These are phyloP conservation scores for Salmo trutta DNA, from an alignment of 2,797 vertebrate species.

Conservation along the genomic window DNA sequence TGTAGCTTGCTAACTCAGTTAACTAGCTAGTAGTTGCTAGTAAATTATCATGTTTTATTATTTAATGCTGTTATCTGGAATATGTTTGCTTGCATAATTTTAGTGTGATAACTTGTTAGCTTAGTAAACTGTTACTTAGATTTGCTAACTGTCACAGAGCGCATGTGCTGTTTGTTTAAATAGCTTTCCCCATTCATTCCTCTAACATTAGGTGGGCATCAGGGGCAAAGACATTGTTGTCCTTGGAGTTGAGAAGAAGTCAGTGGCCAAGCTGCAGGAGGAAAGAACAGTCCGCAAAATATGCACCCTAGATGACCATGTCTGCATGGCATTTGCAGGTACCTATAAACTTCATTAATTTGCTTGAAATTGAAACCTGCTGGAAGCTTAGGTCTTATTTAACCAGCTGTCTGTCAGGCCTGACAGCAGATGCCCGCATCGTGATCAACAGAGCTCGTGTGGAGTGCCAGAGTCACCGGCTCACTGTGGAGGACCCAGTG, in stretches of 20 bases:
- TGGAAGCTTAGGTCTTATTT: conserved; percentile 10
- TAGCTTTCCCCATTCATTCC: neutral
- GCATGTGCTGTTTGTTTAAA: no score
- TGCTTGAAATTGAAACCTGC: neutral
- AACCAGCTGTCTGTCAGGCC: conserved; percentile 57
- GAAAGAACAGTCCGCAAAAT: conserved; percentile 85
- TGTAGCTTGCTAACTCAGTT: no score
- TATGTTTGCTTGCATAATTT: no score
- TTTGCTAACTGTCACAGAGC: no score
- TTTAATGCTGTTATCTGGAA: no score
- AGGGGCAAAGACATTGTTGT: conserved; percentile 84
- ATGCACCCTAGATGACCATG: conserved; percentile 81
- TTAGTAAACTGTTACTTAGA: neutral
- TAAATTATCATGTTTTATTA: no score
- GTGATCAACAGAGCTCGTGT: conserved; percentile 88
- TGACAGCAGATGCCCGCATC: conserved; percentile 88
- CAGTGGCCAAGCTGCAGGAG: conserved; percentile 82
- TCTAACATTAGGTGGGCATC: conserved; percentile 77
- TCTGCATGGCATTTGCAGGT: conserved; percentile 88
- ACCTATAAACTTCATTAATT: conserved; percentile 8
- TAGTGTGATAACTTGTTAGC: no score
- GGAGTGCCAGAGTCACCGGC: conserved; percentile 88
- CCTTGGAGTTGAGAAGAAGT: conserved; percentile 84
- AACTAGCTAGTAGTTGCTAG: no score
- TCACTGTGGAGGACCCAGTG: conserved; percentile 89